phyloP scores from a whole-genome alignment of 2,113 vertebrate species.

The Glaucomys volans region DNA sequence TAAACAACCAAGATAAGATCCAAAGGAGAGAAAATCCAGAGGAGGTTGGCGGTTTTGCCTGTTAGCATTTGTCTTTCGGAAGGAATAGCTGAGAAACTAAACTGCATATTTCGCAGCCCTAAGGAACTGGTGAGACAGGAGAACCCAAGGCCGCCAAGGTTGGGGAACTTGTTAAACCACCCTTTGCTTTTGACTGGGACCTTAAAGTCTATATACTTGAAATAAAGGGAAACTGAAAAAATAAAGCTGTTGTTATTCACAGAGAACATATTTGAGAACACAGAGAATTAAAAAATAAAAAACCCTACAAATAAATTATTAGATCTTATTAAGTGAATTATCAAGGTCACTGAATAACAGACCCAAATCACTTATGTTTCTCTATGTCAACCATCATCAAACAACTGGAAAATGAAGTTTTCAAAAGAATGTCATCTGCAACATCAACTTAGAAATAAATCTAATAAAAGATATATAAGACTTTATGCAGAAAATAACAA shows the following conservation, averaged over 20 bases:
- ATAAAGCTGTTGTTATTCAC: not conserved
- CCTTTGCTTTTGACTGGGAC: not conserved
- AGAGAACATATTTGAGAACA: not conserved
- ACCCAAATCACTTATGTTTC: slow-evolving; percentile 23
- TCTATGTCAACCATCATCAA: not conserved
- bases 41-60: not conserved
- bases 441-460: slow-evolving; percentile 22
- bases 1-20: not conserved
- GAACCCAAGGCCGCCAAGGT: not conserved
- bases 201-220: not conserved
- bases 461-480: not conserved
- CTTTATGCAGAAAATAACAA: not conserved
- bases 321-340: slow-evolving; percentile 47
- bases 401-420: slow-evolving; percentile 11
- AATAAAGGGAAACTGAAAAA: slow-evolving; percentile 20
- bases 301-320: not conserved
- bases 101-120: not conserved
- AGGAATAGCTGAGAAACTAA: not conserved
- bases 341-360: not conserved
- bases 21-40: not conserved
- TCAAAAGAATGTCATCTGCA: slow-evolving; percentile 1
- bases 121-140: not conserved
- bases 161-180: not conserved
- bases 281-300: not conserved
- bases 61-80: not conserved